These are phyloP conservation scores for Gymnoscopelus braueri DNA, from an alignment of 2,797 vertebrate species.

Conservation along the genomic window DNA sequence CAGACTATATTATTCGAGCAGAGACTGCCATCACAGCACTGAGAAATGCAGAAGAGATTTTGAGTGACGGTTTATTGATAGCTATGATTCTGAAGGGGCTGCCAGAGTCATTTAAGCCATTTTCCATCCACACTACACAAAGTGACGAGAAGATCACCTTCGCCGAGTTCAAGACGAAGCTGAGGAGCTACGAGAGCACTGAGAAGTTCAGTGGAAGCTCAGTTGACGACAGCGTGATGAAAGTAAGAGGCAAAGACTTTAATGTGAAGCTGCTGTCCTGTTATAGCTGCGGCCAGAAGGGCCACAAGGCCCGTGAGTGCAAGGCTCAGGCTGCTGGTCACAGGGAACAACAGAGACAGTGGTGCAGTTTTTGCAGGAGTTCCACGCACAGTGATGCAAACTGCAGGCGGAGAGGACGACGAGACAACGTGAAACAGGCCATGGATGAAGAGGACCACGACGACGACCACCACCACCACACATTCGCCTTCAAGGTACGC, in stretches of 20 bases:
- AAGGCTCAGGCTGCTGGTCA: no score
- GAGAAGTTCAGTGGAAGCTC: not conserved
- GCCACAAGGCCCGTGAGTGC: conserved; percentile 16
- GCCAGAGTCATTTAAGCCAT: no score
- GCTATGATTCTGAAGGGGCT: no score
- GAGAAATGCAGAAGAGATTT: no score
- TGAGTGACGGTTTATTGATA: no score
- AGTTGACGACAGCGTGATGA: conserved; percentile 12
- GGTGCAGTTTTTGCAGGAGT: no score
- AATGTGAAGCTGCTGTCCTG: conserved; percentile 4
- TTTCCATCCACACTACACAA: no score
- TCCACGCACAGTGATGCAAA: no score
- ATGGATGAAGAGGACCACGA: not conserved
- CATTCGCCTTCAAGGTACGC: not conserved
- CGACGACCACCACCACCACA: not conserved
- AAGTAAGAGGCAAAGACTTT: not conserved
- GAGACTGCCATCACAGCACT: no score
- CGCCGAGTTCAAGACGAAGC: conserved; percentile 23
- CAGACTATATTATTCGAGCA: no score
- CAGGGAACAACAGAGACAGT: conserved; percentile 6
- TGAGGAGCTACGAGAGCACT: conserved; percentile 29
- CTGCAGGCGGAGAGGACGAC: no score
- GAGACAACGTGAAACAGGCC: not conserved
- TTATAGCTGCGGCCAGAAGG: conserved; percentile 22
- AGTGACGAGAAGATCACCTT: conserved; percentile 15